Percentiles rank a stretch among this genome's conserved stretches.
These are phyloP conservation scores for Sycophila sp. DNA, from an alignment of 1,140 invertebrate species.

Conservation along the genomic window DNA sequence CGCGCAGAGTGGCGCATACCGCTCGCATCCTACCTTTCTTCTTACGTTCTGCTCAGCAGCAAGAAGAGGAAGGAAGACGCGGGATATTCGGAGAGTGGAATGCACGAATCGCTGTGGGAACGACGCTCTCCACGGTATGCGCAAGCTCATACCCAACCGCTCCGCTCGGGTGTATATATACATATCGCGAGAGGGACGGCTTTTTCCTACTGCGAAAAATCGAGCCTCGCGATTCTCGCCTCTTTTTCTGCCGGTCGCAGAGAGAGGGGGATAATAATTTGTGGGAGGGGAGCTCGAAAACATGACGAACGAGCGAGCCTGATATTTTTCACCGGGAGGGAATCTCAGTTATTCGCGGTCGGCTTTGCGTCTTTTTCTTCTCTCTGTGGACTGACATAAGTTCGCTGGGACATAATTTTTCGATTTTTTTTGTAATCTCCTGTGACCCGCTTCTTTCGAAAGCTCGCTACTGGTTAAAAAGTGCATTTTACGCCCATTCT, in stretches of 20 bases:
- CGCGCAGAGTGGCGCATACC: background rate
- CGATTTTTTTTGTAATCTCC: background rate
- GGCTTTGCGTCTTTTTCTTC: no score
- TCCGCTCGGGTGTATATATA: slow-evolving; percentile 11
- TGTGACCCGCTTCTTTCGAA: no score
- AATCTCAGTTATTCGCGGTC: no score
- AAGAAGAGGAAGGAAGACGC: background rate
- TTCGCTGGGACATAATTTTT: no score
- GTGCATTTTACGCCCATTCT: no score
- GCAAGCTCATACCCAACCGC: slow-evolving; percentile 52
- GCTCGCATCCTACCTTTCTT: background rate
- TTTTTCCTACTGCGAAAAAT: slow-evolving; percentile 14
- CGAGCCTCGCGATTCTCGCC: background rate
- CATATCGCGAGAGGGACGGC: background rate
- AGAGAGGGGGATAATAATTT: background rate
- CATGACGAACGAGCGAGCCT: slow-evolving; percentile 34
- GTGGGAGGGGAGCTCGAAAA: slow-evolving; percentile 35
- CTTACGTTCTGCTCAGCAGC: background rate
- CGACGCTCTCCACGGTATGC: slow-evolving; percentile 52
- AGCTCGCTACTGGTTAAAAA: no score
- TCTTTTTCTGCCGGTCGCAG: background rate
- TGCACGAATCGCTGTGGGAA: slow-evolving; percentile 60
- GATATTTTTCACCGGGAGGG: slow-evolving; percentile 40
- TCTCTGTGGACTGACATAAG: no score
- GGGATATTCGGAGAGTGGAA: slow-evolving; percentile 44